A percentile compares a stretch with the other conserved stretches of the same genome.
Conservation (phyloP, 1,140 invertebrate genomes). For the Philopotamus ludificatus region DNA sequence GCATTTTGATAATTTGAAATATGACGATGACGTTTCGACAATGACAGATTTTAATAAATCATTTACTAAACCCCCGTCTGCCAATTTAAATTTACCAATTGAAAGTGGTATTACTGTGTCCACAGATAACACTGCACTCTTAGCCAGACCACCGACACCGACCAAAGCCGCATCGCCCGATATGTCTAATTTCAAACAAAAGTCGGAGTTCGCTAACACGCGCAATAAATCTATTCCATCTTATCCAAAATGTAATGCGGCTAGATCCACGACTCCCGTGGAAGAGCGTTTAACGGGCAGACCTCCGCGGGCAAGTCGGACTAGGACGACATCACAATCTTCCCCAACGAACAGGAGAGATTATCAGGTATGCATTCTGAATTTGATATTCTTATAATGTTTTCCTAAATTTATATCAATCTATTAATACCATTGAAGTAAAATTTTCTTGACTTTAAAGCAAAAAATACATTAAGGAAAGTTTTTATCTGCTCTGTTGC, state of each 20-base stretch:
- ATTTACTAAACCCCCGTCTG: neutral
- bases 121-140: conserved; percentile 34
- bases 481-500: no score
- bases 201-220: conserved; percentile 13
- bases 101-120: conserved; percentile 38
- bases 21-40: conserved; percentile 15
- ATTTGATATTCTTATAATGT: no score
- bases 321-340: neutral
- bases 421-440: no score
- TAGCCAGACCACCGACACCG: conserved; percentile 26
- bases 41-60: conserved; percentile 8
- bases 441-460: no score
- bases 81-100: conserved; percentile 29
- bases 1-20: conserved; percentile 19
- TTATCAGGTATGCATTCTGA: conserved; percentile 1
- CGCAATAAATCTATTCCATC: conserved; percentile 13
- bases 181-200: conserved; percentile 20
- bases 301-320: conserved; percentile 4
- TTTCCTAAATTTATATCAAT: no score
- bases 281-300: conserved; percentile 3
- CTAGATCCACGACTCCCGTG: neutral
- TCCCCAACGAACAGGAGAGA: conserved; percentile 12
- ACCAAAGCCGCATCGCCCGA: conserved; percentile 21
- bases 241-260: conserved; percentile 17
- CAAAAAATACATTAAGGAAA: no score